Conservation (phyloP, 2,113 vertebrate genomes). For the Chloroceryle aenea region DNA sequence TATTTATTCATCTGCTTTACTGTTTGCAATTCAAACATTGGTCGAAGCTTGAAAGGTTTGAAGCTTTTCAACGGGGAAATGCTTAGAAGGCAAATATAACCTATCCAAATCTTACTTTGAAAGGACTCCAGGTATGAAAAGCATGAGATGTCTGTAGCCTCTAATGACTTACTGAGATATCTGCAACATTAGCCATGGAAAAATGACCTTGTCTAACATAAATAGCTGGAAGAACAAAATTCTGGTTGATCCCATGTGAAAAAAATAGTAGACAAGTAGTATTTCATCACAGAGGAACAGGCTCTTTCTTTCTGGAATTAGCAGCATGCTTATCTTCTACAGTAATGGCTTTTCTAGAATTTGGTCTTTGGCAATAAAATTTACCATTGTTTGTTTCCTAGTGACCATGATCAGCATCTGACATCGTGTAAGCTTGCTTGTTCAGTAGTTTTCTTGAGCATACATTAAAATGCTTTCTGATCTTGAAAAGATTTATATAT, state of each 20-base stretch:
- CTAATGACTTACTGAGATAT: conserved; percentile 24
- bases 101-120: conserved; percentile 9
- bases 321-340: background rate
- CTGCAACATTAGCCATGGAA: conserved; percentile 52
- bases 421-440: background rate
- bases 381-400: background rate
- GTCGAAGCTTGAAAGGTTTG: background rate
- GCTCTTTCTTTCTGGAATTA: background rate
- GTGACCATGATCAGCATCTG: background rate
- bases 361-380: background rate
- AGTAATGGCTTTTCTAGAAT: background rate
- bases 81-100: conserved; percentile 18
- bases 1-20: background rate
- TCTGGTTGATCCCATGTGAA: background rate
- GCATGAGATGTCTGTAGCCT: background rate
- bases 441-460: background rate
- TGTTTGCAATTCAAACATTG: background rate
- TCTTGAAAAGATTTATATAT: background rate
- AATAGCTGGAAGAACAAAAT: conserved; percentile 47
- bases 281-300: background rate
- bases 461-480: background rate
- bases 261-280: background rate
- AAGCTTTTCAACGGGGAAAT: conserved; percentile 1
- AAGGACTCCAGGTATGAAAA: conserved; percentile 42
- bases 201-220: conserved; percentile 48